phyloP scores from a whole-genome alignment of 2,797 vertebrate genomes.

The Alouatta caraya region DNA sequence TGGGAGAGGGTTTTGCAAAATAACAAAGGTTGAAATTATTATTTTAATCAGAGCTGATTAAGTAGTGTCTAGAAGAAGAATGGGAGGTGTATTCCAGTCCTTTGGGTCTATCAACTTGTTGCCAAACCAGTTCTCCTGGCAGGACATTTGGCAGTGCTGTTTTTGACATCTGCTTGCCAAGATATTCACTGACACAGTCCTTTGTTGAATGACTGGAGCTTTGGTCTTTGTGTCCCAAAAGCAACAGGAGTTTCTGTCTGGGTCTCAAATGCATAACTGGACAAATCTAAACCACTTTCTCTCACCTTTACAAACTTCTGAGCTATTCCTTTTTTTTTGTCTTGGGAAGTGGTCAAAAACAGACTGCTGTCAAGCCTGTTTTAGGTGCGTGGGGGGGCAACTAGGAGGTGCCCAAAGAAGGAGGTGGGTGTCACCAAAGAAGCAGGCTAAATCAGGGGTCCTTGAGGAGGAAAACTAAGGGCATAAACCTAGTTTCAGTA shows the following conservation, averaged over 20 bases:
- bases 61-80: conserved; percentile 40
- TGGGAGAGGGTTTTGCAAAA: background rate
- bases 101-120: conserved; percentile 62
- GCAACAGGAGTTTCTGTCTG: conserved; percentile 53
- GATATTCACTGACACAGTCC: conserved; percentile 51
- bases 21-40: background rate
- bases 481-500: background rate
- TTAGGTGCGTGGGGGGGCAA: background rate
- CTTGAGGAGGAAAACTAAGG: background rate
- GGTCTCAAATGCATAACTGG: background rate
- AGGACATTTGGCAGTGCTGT: conserved; percentile 41
- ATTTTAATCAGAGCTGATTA: conserved; percentile 49
- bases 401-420: background rate
- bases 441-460: background rate
- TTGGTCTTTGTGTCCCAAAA: conserved; percentile 44
- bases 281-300: conserved; percentile 27
- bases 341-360: background rate
- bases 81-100: conserved; percentile 2
- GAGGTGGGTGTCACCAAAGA: background rate
- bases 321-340: background rate
- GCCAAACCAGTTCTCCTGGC: conserved; percentile 70
- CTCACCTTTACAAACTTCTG: conserved; percentile 20
- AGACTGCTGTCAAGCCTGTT: background rate
- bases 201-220: conserved; percentile 57
- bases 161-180: conserved; percentile 62